Conservation (phyloP, 2,888 invertebrate species). For the Sphaeridia pumilis region DNA sequence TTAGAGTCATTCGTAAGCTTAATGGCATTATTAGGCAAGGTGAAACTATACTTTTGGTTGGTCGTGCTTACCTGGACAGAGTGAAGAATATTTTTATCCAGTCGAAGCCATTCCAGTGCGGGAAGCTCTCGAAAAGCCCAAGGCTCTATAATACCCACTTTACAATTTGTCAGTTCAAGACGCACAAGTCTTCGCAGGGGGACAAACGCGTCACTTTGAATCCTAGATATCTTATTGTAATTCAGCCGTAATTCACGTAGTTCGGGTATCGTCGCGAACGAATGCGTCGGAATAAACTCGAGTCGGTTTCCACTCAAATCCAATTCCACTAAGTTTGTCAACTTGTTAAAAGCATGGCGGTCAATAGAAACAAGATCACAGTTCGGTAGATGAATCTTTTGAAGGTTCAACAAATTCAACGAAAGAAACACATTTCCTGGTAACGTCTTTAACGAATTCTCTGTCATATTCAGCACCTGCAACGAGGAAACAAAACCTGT, state of each 20-base stretch:
- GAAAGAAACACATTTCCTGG: conserved; percentile 61
- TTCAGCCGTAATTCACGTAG: conserved; percentile 60
- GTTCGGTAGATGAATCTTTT: conserved; percentile 61
- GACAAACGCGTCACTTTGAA: conserved; percentile 52
- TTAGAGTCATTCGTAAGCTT: too few relatives aligned
- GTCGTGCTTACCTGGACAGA: conserved; percentile 37
- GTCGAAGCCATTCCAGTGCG: conserved; percentile 61
- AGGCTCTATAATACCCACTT: conserved; percentile 54
- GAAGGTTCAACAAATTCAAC: conserved; percentile 64
- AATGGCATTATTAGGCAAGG: background rate
- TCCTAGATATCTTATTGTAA: conserved; percentile 60
- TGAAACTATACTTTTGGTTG: conserved; percentile 2
- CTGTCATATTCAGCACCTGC: conserved; percentile 57
- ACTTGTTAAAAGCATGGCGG: conserved; percentile 59
- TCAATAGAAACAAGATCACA: conserved; percentile 59
- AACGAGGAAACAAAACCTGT: too few relatives aligned
- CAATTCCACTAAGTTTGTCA: conserved; percentile 68
- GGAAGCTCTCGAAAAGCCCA: conserved; percentile 62
- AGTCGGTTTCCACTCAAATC: conserved; percentile 65
- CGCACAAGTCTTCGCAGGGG: conserved; percentile 52
- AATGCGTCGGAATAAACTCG: conserved; percentile 55
- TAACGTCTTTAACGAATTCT: conserved; percentile 56
- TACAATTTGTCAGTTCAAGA: conserved; percentile 61
- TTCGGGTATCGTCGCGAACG: conserved; percentile 60
- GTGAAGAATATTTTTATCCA: conserved; percentile 61